Base-by-base conservation (phyloP, 2,797 vertebrate species). In the Atherinosoma microstoma region DNA sequence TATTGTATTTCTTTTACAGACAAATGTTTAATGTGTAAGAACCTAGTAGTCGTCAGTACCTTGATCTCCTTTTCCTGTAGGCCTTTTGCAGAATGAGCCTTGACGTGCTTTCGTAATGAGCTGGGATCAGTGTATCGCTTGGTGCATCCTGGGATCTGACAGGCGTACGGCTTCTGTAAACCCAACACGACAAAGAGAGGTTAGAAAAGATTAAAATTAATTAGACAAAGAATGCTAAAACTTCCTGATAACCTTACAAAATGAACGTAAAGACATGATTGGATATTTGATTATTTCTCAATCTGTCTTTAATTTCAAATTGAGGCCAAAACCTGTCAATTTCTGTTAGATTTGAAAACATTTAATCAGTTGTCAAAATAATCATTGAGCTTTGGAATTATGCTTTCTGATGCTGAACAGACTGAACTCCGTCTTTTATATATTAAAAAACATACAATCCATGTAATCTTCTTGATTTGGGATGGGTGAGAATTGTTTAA, bases 91-190 rank as follows among this genome's bases (percentile, higher is more conserved):
- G 96, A 95, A 78, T 98, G 97, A 59, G 96, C 96, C 80, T 98
- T 98, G 89, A 97, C 98, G 0, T 99, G 98, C 80, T 99, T 99
- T 67, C 98, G 95, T n/a, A 99, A 93, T 10, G 98, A 99, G 92
- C 98, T 99, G 70, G 98, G 98, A 82, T 99, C 98, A 1, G 98
- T 99, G 95, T 99, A 99, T 64, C 98, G 97, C 71, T 99, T 99
- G 20, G 96, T 98, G 93, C 97, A 98, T 80, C 97, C 97, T 0
- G 96, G 95, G 30, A 98, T 96, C 95, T 98, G 97, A 90, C 97
- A 98, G 86, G 96, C 96, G 0, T 98, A 98, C 12, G 97, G 97
- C 88, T 98, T 98, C 97, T 98, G 93, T 53, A 74, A 66, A 78
- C 0, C n/a, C 73, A 75, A 36, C 61, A 70, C 6, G 18, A 79